Evolutionary conservation across 2,113 vertebrate genomes (phyloP), one percentile per base, ranked within the genome.

Genomic region (Triplophysa tibetana): DNA sequence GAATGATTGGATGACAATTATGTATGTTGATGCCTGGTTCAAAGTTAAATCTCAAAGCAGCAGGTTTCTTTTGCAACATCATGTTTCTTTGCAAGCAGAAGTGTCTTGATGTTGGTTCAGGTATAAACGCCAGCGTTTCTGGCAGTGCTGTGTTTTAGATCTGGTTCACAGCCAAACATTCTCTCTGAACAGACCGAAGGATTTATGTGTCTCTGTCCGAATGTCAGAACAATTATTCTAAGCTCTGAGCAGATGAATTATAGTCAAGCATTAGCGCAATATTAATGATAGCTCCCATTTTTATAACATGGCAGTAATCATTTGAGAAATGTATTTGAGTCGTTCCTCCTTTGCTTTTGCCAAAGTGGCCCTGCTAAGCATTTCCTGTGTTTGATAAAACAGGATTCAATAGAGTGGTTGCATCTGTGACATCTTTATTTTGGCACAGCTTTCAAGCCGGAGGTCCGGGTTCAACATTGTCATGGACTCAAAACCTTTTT

Each of bases 181-280:
- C 88, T 89, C 81, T 86, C 75, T 58, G 83, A 84, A 87, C 89
- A 91, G 89, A 89, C 86, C 87, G 87, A 91, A 89, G 91, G 90
- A 92, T 92, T 92, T 91, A 92, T 91, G 88, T 86, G 87, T 89
- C 87, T 88, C 90, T 91, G 92, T 92, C 91, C 91, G 85, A 82
- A 84, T 91, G 91, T 91, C 90, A 88, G 87, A 90, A 92, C 88
- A 88, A 93, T 88, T 88, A 90, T 90, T 90, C 88, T 85, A 79
- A 62, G 83, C 89, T 89, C 89, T 90, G 87, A 87, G 64, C 85
- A 86, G 84, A 79, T 90, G 90, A 91, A 88, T 92, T 88, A 92
- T 91, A 87, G 85, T 86, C 90, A 85, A 85, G 86, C 88, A 90
- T 92, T 90, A 90, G 85, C 85, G 86, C 88, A 61, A 81, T 87